phyloP scores from a whole-genome alignment of 2,888 invertebrate genomes.

The Mantis religiosa region DNA sequence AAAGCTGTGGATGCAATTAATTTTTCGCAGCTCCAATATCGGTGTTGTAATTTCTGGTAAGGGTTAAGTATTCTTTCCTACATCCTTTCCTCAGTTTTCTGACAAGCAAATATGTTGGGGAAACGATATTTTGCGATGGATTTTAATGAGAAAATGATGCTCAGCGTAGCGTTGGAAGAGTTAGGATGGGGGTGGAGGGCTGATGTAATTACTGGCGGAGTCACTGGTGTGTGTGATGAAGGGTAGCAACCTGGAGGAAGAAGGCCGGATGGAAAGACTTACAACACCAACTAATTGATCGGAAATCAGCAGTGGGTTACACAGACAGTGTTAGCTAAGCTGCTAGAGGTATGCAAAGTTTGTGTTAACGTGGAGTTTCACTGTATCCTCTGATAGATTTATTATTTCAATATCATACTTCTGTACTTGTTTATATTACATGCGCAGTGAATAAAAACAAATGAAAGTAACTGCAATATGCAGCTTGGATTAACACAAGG shows the following conservation, averaged over 20 bases:
- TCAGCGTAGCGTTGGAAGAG: neutral
- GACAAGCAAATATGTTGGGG: neutral
- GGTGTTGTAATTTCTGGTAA: neutral
- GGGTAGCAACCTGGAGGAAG: neutral
- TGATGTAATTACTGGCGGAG: neutral
- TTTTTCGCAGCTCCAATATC: neutral
- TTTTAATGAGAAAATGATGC: constrained; percentile 14
- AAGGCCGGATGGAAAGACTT: neutral
- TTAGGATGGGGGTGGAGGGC: neutral
- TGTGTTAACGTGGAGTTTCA: no score
- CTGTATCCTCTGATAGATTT: no score
- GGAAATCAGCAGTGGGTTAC: neutral
- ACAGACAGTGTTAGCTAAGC: neutral
- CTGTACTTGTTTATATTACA: no score
- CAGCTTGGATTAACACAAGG: no score
- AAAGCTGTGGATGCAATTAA: neutral
- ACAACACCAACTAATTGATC: neutral
- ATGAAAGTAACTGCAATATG: no score
- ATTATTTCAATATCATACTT: no score
- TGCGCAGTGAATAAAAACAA: no score
- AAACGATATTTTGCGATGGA: neutral
- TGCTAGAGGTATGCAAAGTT: neutral
- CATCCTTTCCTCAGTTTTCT: neutral
- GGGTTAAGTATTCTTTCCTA: neutral
- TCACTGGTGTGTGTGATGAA: neutral